A percentile compares a stretch with the other conserved stretches of the same genome.
Evolutionary conservation across 2,888 invertebrate species (phyloP).

Genomic region (Brassicogethes aeneus): DNA sequence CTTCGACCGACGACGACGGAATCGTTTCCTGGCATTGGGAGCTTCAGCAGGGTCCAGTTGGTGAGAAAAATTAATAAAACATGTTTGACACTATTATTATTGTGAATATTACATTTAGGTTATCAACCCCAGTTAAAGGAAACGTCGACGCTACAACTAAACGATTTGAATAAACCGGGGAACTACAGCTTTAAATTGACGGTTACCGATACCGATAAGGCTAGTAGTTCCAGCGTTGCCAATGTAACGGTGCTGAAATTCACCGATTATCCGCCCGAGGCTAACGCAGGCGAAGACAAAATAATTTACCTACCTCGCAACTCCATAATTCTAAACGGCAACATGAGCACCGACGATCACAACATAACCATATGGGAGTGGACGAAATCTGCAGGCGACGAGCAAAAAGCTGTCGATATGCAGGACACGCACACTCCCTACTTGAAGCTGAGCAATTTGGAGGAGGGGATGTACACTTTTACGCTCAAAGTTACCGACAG

Average conservation of each 20-base stretch:
- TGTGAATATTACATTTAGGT: conserved; percentile 39
- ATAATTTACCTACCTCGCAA: conserved; percentile 87
- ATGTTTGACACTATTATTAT: conserved; percentile 1
- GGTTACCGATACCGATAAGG: conserved; percentile 85
- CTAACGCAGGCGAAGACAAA: conserved; percentile 85
- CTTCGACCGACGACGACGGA: conserved; percentile 63
- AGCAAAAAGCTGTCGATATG: conserved; percentile 90
- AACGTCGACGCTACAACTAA: conserved; percentile 73
- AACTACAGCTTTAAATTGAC: conserved; percentile 86
- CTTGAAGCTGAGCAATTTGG: conserved; percentile 75
- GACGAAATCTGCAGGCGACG: conserved; percentile 83
- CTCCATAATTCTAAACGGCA: conserved; percentile 79
- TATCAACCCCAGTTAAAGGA: conserved; percentile 74
- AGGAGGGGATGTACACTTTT: conserved; percentile 91
- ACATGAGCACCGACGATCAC: conserved; percentile 85
- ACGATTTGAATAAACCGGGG: conserved; percentile 76
- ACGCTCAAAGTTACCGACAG: conserved; percentile 87
- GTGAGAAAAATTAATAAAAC: conserved; percentile 15
- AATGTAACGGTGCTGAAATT: conserved; percentile 85
- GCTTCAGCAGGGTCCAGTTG: conserved; percentile 73
- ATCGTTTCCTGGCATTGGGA: conserved; percentile 91
- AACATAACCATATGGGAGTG: conserved; percentile 92
- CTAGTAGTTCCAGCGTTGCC: conserved; percentile 75
- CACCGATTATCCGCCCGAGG: conserved; percentile 91
- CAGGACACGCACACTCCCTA: conserved; percentile 89